Base-by-base conservation (phyloP, 2,888 invertebrate species). In the Holacanthella duospinosa region DNA sequence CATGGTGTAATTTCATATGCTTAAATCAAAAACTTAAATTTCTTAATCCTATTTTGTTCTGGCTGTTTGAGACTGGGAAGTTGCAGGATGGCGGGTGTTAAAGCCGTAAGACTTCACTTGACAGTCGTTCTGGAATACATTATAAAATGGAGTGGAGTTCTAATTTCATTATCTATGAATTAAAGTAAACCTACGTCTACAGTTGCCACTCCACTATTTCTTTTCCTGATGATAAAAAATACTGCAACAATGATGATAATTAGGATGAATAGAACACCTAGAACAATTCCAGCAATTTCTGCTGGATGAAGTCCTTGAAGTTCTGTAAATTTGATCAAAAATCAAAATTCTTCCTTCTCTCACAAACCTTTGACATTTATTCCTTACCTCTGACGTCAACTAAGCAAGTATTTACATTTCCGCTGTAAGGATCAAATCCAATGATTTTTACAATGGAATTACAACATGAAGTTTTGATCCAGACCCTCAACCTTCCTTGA, bases 271-370 rank as follows among this genome's bases (percentile, higher is more conserved):
- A 71, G 25, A 2, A 48, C 66, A 24, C 68, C 73, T 25, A 70
- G 53, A 0, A 68, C 68, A n/a, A 71, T 71, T 16, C 68, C 71
- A 9, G 67, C 71, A 24, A 71, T 73, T 66, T 73, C 73, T 36
- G 68, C 71, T 2, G 73, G 69, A 67, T 73, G 71, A 21, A 73
- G 62, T 27, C 69, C 66, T 64, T 73, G 71, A 28, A 70, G 64
- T 44, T 72, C 71, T 69, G 60, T 19, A 63, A 59, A 24, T 19
- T 58, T 24, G 24, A 44, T 26, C n/a, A 27, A 53, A 16, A 9
- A 24, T 36, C 16, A 36, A 36, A 36, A 29, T 21, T 24, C 28
- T 6, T 6, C 9, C 59, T 29, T 55, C 26, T 27, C 4, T 9
- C 21, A 24, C 16, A n/a, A 28, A 16, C 58, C 6, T 58, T 25